Evolutionary conservation across 2,888 invertebrate species (phyloP).

Genomic region (Hemistola chrysoprasaria): DNA sequence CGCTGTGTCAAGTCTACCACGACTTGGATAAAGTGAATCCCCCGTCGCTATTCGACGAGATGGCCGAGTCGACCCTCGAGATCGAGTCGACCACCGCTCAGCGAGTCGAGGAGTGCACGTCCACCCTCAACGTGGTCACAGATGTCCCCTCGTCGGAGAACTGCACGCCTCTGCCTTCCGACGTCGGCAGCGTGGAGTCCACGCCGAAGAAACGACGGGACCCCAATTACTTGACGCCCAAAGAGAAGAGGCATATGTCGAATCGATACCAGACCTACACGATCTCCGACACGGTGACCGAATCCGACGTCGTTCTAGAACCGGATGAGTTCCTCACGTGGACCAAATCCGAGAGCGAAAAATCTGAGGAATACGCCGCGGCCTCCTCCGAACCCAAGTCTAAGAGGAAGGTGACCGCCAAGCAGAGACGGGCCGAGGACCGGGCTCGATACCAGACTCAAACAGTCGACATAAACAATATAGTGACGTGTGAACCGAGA

Average conservation of each 20-base stretch:
- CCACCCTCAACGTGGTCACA: slow-evolving; percentile 80
- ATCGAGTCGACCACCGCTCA: slow-evolving; percentile 74
- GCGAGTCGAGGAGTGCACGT: slow-evolving; percentile 83
- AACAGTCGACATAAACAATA: slow-evolving; percentile 66
- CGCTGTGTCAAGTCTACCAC: slow-evolving; percentile 69
- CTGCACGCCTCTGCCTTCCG: slow-evolving; percentile 85
- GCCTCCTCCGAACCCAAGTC: slow-evolving; percentile 58
- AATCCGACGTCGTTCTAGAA: slow-evolving; percentile 51
- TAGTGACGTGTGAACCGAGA: slow-evolving; percentile 38
- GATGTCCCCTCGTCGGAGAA: slow-evolving; percentile 79
- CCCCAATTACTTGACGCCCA: slow-evolving; percentile 84
- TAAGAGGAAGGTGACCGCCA: slow-evolving; percentile 79
- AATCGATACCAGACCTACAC: slow-evolving; percentile 93
- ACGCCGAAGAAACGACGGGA: slow-evolving; percentile 85
- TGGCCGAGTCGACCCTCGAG: slow-evolving; percentile 84
- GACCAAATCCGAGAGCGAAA: slow-evolving; percentile 71
- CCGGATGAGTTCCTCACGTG: slow-evolving; percentile 66
- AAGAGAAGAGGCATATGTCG: slow-evolving; percentile 87
- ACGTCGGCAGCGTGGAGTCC: slow-evolving; percentile 88
- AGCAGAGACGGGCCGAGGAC: slow-evolving; percentile 85
- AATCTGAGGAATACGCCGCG: slow-evolving; percentile 63
- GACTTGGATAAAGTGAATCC: slow-evolving; percentile 88
- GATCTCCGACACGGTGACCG: slow-evolving; percentile 81
- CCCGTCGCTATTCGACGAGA: slow-evolving; percentile 87
- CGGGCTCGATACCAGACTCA: slow-evolving; percentile 87